Conservation (phyloP, 1,140 invertebrate genomes). For the Bombus vancouverensis region DNA sequence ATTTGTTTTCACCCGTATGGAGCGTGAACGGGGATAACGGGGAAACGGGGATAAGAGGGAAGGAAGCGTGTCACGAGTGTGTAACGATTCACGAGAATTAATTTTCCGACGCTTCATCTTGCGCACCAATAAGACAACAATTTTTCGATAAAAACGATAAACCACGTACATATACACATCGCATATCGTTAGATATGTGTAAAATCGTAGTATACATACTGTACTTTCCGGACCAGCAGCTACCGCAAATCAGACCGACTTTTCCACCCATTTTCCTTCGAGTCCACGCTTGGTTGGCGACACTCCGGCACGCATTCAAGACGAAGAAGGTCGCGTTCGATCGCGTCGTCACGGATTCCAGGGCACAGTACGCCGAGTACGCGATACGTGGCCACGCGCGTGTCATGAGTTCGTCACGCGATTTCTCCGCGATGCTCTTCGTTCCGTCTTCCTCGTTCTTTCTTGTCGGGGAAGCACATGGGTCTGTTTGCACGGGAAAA, state of each 20-base stretch:
- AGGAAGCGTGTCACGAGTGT: neutral
- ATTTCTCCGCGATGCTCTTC: conserved; percentile 6
- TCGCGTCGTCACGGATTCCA: conserved; percentile 41
- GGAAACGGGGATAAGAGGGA: neutral
- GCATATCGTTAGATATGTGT: too few relatives aligned
- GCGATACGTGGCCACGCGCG: conserved; percentile 31
- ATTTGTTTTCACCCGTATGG: neutral
- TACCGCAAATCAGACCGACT: conserved; percentile 78
- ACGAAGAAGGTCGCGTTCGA: conserved; percentile 12
- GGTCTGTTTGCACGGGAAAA: neutral
- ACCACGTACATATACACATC: too few relatives aligned
- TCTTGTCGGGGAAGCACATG: neutral
- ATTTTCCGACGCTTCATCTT: neutral
- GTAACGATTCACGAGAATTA: neutral
- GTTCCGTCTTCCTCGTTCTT: neutral
- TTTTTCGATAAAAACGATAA: too few relatives aligned
- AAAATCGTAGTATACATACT: conserved; percentile 67
- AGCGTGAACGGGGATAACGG: neutral
- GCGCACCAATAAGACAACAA: too few relatives aligned
- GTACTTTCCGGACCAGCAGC: conserved; percentile 80
- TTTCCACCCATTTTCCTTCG: conserved; percentile 76
- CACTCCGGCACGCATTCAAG: neutral
- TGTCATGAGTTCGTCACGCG: conserved; percentile 51
- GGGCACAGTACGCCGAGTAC: conserved; percentile 15
- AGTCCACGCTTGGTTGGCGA: neutral